Base-by-base conservation (phyloP, 1,140 invertebrate species). In the Ceratosolen solmsi region DNA sequence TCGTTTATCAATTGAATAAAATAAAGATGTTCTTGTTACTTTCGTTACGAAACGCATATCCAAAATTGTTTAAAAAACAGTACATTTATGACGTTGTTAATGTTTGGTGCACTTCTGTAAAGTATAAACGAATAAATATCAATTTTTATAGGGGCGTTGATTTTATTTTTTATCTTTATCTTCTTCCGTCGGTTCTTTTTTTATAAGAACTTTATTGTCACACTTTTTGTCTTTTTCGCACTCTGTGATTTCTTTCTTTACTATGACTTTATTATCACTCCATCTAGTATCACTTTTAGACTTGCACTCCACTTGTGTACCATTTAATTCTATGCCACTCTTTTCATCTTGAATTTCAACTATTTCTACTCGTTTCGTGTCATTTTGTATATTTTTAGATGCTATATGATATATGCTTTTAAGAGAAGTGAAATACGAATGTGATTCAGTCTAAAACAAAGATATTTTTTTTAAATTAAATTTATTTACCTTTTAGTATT, bases 261-360 rank as follows among this genome's bases (percentile, higher is more conserved):
- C 71, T 20, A 82, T 82, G 46, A 87, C 71, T 78, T 91, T 92
- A 74, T 86, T 90, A 41, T 92, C 91, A 36, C 91, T 89, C 91
- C 91, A 92, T 83, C 91, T 86, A n/a, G 87, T 90, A 78, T 92
- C 91, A 30, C 86, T 87, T 84, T 92, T 92, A 22, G 87, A 90
- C 82, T 92, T 92, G 22, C 81, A 87, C 51, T 92, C 91, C 54
- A 79, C 65, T 68, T 90, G 90, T 0, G 91, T 88, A 8, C 91
- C 91, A 36, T 92, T 92, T 25, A 91, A 82, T 84, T 92, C 90
- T 30, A 82, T 79, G 4, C 86, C 71, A 63, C 85, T 75, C 82
- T 90, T 92, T 75, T 92, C 91, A 58, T 91, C 90, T 76, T 91
- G 89, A 58, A 92, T 92, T 80, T 92, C 91, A 9, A 92, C 91